Evolutionary conservation across 2,797 vertebrate genomes (phyloP), one percentile per base, ranked within the genome.

Genomic region (Odontamblyopus lacepedii): DNA sequence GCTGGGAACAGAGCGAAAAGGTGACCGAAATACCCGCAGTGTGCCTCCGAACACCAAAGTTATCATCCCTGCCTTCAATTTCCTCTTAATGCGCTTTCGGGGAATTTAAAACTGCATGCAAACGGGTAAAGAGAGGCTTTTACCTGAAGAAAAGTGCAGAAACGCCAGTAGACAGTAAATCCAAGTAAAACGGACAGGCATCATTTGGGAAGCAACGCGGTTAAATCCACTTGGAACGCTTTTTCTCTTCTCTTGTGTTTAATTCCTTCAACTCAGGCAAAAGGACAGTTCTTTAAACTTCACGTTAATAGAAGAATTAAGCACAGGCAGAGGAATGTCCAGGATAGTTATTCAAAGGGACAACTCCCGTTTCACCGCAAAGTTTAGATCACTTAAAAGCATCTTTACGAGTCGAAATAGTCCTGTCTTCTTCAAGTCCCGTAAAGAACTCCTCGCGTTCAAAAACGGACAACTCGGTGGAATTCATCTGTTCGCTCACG

Each of bases 71-170:
- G 44, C 26, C 15, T 15, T 6, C 63, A 48, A 15, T 27, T 16
- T 50, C 26, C 26, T 66, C 44, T 26, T 66, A 0, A 30, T 66
- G 30, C 7, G 26, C 64, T 27, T 44, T 50, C 26, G 13, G 41
- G 63, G 1, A 35, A 44, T 60, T 66, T 53, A 30, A 44, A 15
- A 68, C 71, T 71, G 29, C 56, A 67, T 15, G 9, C 53, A 0
- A 51, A 63, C 0, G 56, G 53, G 29, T 55, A 19, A 0, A 7
- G 0, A 9, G 62, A 70, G 9, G 9, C 76, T 8, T 81, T 73
- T 93, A 94, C 93, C 93, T 93, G 93, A 85, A 82, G 83, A 93
- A 79, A 90, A 78, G 38, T 89, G 88, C 29, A 93, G 83, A 79
- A 89, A 80, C 78, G 88, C 88, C 84, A 92, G 80, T 44, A 94